A percentile compares a stretch with the other conserved stretches of the same genome.
Evolutionary conservation across 2,797 vertebrate genomes (phyloP).

Genomic region (Austrolebias charrua): DNA sequence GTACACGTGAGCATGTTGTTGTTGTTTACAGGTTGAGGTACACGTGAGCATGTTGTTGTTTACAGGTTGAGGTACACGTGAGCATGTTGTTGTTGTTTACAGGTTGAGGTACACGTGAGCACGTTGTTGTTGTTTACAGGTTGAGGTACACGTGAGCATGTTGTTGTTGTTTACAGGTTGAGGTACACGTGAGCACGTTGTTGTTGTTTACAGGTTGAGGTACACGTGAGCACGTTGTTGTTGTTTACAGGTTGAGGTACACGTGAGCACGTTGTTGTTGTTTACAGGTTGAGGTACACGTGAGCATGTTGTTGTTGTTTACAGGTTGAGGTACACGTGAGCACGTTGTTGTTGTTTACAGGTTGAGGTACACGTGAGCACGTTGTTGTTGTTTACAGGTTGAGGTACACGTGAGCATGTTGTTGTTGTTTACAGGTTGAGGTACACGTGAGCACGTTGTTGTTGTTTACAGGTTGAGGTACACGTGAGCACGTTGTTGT

Average conservation of each 20-base stretch:
- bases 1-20: conserved; percentile 14
- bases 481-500: conserved; percentile 14
- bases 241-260: conserved; percentile 43
- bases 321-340: conserved; percentile 33
- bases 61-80: conserved; percentile 37
- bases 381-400: conserved; percentile 34
- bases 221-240: conserved; percentile 15
- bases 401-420: conserved; percentile 24
- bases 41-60: conserved; percentile 26
- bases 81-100: conserved; percentile 30
- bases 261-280: conserved; percentile 16
- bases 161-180: conserved; percentile 35
- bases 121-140: conserved; percentile 33
- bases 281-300: conserved; percentile 44
- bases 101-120: conserved; percentile 32
- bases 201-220: conserved; percentile 38
- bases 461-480: conserved; percentile 40
- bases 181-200: conserved; percentile 19
- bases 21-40: conserved; percentile 42
- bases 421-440: conserved; percentile 36
- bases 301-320: conserved; percentile 28
- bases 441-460: conserved; percentile 16
- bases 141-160: conserved; percentile 27
- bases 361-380: conserved; percentile 30
- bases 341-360: conserved; percentile 33